A percentile compares a stretch with the other conserved stretches of the same genome.
phyloP scores from a whole-genome alignment of 2,113 vertebrate species.

The Dromas ardeola region DNA sequence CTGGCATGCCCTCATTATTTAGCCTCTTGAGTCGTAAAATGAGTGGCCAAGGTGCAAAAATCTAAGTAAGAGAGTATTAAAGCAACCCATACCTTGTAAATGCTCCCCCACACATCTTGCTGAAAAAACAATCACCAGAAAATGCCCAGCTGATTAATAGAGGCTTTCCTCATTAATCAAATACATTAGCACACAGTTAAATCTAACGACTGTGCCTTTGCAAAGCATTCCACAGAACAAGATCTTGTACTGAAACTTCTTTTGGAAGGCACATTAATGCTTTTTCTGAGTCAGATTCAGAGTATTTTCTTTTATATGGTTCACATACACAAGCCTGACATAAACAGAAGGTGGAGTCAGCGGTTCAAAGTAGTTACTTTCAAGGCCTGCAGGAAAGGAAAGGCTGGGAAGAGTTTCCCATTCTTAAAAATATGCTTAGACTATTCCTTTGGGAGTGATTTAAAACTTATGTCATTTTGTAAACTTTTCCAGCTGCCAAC shows the following conservation, averaged over 20 bases:
- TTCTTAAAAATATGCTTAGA: constrained; percentile 62
- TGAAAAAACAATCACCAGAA: not conserved
- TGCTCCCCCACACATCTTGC: not conserved
- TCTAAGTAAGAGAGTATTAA: not conserved
- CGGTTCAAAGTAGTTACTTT: not conserved
- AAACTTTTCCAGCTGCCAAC: constrained; percentile 51
- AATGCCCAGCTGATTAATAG: not conserved
- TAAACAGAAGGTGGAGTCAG: constrained; percentile 30
- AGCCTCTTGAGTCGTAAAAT: not conserved
- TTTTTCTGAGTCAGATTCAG: not conserved
- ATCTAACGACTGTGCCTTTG: not conserved
- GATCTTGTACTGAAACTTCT: not conserved
- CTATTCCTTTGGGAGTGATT: constrained; percentile 38
- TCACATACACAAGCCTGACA: not conserved
- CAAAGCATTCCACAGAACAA: not conserved
- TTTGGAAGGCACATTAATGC: not conserved
- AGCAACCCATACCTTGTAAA: not conserved
- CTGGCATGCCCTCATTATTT: not conserved
- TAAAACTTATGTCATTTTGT: constrained; percentile 51
- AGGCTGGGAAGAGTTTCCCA: constrained; percentile 50
- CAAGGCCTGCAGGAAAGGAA: not conserved
- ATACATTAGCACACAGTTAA: not conserved
- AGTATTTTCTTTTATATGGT: not conserved
- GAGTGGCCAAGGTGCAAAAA: not conserved
- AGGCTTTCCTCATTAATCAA: not conserved